phyloP scores from a whole-genome alignment of 2,888 invertebrate species.

The Ennomos erosarius region DNA sequence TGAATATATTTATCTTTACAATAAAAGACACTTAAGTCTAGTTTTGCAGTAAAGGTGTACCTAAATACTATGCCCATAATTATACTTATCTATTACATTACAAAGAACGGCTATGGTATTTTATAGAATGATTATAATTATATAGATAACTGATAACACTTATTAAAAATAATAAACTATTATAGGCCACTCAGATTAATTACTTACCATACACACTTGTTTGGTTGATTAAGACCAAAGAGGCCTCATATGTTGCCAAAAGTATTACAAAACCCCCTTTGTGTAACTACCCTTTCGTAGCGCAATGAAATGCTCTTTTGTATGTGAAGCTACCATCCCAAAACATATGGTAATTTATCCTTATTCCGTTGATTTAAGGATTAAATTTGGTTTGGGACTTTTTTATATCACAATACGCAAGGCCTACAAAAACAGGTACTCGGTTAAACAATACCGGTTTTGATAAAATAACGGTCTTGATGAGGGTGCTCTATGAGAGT shows the following conservation, averaged over 20 bases:
- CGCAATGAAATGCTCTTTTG: constrained; percentile 78
- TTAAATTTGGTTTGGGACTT: constrained; percentile 8
- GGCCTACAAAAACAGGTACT: constrained; percentile 70
- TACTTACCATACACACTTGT: constrained; percentile 57
- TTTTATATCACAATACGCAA: constrained; percentile 58
- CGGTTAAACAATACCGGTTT: constrained; percentile 73
- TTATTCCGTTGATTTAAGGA: constrained; percentile 20
- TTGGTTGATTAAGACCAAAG: constrained; percentile 65
- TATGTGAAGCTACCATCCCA: constrained; percentile 56
- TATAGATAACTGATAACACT: too few relatives aligned
- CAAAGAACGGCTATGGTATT: too few relatives aligned
- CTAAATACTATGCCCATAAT: too few relatives aligned
- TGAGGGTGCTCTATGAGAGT: constrained; percentile 51
- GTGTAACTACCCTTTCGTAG: constrained; percentile 70
- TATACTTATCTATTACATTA: too few relatives aligned
- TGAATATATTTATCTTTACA: too few relatives aligned
- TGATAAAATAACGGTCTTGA: constrained; percentile 73
- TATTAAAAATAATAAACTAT: not conserved
- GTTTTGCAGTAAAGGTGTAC: too few relatives aligned
- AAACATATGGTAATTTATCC: constrained; percentile 13
- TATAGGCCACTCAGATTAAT: constrained; percentile 44
- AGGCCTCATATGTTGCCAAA: constrained; percentile 68
- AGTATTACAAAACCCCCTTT: constrained; percentile 79
- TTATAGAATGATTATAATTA: too few relatives aligned
- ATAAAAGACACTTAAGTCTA: too few relatives aligned